Percentiles rank a stretch among this genome's conserved stretches.
Evolutionary conservation across 2,113 vertebrate genomes (phyloP).

Genomic region (Sinocyclocheilus grahami): DNA sequence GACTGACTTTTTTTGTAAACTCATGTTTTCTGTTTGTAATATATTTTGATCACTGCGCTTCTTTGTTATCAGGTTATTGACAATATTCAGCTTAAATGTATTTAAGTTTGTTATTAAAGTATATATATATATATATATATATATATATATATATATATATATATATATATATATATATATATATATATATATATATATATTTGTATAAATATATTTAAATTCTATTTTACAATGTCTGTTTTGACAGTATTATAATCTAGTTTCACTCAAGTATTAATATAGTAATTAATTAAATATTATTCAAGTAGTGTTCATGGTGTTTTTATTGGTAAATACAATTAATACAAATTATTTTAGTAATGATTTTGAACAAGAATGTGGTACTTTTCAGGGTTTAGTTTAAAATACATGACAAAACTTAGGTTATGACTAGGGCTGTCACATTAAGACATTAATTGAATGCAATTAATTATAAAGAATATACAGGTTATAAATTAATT

Average conservation of each 20-base stretch:
- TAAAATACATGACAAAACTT: not conserved
- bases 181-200: too few species aligned
- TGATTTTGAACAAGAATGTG: not conserved
- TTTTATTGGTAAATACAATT: too few species aligned
- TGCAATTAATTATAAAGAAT: not conserved
- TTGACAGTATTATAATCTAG: not conserved
- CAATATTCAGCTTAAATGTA: not conserved
- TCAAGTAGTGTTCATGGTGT: too few species aligned
- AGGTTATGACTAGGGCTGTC: not conserved
- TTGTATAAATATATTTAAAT: not conserved
- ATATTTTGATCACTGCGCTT: not conserved
- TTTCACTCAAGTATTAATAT: too few species aligned
- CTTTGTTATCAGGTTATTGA: slow-evolving; percentile 6
- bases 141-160: too few species aligned
- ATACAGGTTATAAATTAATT: not conserved
- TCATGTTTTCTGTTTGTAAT: not conserved
- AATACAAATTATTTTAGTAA: too few species aligned
- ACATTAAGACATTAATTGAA: not conserved
- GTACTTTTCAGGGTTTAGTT: not conserved
- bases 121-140: too few species aligned
- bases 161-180: too few species aligned
- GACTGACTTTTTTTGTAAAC: not conserved
- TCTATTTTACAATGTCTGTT: not conserved
- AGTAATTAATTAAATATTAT: too few species aligned
- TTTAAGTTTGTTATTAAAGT: not conserved